Evolutionary conservation across 2,797 vertebrate species (phyloP), one percentile per base, ranked within the genome.

Genomic region (Rhodeus uyekii): DNA sequence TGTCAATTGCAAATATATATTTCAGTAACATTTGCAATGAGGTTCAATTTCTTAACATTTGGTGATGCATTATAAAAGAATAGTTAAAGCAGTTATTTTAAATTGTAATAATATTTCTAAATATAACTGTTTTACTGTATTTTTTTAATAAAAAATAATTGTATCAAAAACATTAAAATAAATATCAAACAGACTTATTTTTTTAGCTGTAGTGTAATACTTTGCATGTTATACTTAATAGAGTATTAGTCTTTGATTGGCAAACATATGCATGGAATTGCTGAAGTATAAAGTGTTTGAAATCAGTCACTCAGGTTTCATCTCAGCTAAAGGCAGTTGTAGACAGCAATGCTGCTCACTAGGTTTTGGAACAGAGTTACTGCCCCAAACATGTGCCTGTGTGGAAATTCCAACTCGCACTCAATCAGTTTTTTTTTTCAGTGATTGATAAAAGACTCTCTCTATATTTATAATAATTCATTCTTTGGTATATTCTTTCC

Each of bases 401-500:
- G 32, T 74, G 22, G 48, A 74, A 55, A 55, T 36, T 73, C 12
- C 46, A 38, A 24, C 48, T 55, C 32, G 3, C 48, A 18, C 32
- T 73, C 32, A 73, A 34, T 50, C 44, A 34, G 48, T 72, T 22
- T 6, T 29, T 46, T 34, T 27, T 16, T 24, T 75, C 50, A 27
- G 36, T 19, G 36, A 75, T 58, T 5, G 14, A 60, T 60, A 39
- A 55, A 39, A 58, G 1, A 39, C 14, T 39, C 22, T 39, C 50
- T 74, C 32, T 55, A 27, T 39, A 75, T 58, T 75, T 75, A 58
- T 27, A 58, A 74, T 74, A 38, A 58, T 27, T 27, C 34, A 39
- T 58, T 75, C 1, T 53, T 75, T 58, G n/a, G 53, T 27, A 60
- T 75, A 42, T 42, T 60, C 24, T 75, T 58, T 27, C 53, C 53